Evolutionary conservation across 2,888 invertebrate genomes (phyloP).

Genomic region (Perdita meconis): DNA sequence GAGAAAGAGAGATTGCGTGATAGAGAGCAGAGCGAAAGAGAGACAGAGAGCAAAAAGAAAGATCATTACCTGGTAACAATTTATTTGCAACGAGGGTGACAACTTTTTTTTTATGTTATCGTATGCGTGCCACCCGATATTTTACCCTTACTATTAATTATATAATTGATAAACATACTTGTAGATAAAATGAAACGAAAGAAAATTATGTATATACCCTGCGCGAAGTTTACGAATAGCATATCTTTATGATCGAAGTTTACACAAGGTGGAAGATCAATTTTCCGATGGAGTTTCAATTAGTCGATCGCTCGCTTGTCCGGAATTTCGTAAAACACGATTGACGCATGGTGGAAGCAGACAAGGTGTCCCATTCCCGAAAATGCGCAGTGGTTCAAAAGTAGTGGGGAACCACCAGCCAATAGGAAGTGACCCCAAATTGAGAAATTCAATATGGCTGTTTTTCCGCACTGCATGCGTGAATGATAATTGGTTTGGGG

Average conservation of each 20-base stretch:
- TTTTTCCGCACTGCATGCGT: too few species aligned
- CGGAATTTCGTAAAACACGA: background rate
- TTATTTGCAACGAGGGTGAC: constrained; percentile 31
- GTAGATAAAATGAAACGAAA: constrained; percentile 37
- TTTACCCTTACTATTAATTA: constrained; percentile 38
- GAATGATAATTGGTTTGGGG: too few species aligned
- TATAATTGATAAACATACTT: constrained; percentile 41
- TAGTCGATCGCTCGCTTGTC: background rate
- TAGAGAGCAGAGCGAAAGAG: background rate
- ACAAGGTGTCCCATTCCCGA: too few species aligned
- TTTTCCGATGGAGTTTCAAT: background rate
- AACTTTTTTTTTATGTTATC: constrained; percentile 16
- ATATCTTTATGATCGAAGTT: constrained; percentile 26
- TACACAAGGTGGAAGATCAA: constrained; percentile 16
- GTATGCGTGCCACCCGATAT: constrained; percentile 6
- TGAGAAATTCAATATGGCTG: too few species aligned
- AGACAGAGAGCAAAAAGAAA: constrained; percentile 7
- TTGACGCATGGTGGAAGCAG: too few species aligned
- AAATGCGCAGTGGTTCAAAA: too few species aligned
- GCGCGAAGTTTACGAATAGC: constrained; percentile 36
- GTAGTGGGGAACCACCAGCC: too few species aligned
- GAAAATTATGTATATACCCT: constrained; percentile 43
- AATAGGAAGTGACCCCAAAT: too few species aligned
- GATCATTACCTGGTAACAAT: constrained; percentile 29
- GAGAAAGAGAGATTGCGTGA: background rate